These are phyloP conservation scores for Prinia subflava DNA, from an alignment of 2,113 vertebrate species.

Conservation along the genomic window DNA sequence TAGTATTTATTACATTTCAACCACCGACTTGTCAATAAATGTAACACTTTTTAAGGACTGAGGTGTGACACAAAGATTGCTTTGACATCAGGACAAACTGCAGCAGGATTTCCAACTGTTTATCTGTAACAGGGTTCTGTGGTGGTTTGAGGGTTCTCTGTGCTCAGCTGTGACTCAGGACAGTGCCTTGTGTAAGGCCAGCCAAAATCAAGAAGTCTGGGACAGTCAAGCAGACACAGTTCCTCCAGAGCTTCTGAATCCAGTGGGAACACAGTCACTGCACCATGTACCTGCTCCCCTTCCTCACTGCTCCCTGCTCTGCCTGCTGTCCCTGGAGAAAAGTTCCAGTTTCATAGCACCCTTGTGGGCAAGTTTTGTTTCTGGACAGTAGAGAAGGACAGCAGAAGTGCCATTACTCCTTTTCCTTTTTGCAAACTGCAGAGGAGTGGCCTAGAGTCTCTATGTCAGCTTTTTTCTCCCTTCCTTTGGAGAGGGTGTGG, in stretches of 20 bases:
- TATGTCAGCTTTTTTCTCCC: not conserved
- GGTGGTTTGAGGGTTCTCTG: not conserved
- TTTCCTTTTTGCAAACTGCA: not conserved
- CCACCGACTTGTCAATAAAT: slow-evolving; percentile 43
- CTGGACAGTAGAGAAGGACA: not conserved
- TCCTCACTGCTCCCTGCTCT: not conserved
- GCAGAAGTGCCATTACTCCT: not conserved
- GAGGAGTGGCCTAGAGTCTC: not conserved
- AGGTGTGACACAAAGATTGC: not conserved
- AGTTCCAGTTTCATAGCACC: not conserved
- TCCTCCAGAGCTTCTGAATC: not conserved
- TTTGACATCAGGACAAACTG: not conserved
- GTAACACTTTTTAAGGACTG: not conserved
- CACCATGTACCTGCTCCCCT: not conserved
- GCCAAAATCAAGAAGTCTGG: not conserved
- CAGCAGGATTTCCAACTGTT: not conserved
- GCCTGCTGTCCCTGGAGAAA: not conserved
- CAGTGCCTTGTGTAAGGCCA: not conserved
- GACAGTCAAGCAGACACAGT: not conserved
- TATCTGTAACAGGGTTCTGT: not conserved
- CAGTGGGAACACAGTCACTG: not conserved
- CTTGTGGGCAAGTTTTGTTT: not conserved
- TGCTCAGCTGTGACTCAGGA: not conserved
- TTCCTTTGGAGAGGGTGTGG: not conserved
- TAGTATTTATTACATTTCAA: not conserved